Evolutionary conservation across 2,113 vertebrate species (phyloP).

Genomic region (Emydocephalus ijimae): DNA sequence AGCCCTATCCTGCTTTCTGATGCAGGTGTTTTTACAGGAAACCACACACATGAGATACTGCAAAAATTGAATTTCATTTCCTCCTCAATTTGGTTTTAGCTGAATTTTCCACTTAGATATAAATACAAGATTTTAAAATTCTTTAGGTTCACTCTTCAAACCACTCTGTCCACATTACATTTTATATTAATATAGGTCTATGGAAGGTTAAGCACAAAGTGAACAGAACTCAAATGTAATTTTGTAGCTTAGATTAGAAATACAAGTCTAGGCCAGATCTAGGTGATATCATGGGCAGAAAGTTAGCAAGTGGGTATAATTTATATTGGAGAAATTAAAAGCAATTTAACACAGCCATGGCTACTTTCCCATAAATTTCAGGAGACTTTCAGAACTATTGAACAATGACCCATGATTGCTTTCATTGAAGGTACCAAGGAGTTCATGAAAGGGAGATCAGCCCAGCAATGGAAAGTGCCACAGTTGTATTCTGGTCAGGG

Average conservation of each 20-base stretch:
- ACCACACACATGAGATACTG: conserved; percentile 26
- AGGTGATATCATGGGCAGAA: neutral
- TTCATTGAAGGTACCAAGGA: neutral
- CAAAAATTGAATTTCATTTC: neutral
- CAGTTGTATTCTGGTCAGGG: neutral
- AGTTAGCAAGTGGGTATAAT: neutral
- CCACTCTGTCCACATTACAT: neutral
- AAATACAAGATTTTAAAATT: neutral
- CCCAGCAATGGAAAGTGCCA: neutral
- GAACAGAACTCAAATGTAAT: neutral
- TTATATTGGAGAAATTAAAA: neutral
- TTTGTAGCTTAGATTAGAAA: neutral
- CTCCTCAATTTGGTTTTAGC: neutral
- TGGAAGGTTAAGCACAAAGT: neutral
- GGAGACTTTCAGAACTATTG: neutral
- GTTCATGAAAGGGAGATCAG: neutral
- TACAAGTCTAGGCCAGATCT: neutral
- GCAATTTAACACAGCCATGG: neutral
- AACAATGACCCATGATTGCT: neutral
- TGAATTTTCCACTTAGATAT: neutral
- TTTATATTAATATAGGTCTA: neutral
- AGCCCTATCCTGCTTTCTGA: neutral
- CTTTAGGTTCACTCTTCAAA: neutral
- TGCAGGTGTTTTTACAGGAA: conserved; percentile 31
- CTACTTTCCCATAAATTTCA: neutral